Evolutionary conservation across 64 coral and sea anemone genomes (phyloP), one percentile per base, ranked within the genome.

Genomic region (Trachythela sp.): DNA sequence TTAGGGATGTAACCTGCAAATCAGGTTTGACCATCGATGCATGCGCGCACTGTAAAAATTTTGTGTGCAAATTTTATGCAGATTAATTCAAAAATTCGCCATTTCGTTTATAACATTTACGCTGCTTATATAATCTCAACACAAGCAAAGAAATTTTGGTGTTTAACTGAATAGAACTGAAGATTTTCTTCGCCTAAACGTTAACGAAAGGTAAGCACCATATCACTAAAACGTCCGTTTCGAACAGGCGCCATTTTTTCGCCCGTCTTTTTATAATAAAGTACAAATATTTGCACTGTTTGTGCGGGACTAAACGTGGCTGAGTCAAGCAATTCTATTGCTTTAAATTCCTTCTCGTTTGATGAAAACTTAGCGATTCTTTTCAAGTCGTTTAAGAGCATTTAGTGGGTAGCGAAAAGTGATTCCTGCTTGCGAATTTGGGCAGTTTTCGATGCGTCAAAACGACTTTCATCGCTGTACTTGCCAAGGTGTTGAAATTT

Each of bases 51-150:
- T 30, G 20, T 20, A 29, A 80, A 80, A 80, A 64, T 0, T 52
- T 36, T 80, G 31, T 80, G 75, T 80, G 75, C 33, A 80, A 80
- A 80, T 80, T 80, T 80, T 80, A 80, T 80, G 75, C 13, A 80
- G 37, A 80, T 80, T 80, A 80, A 80, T 80, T 35, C 75, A 80
- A 35, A 80, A 80, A 37, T 8, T 14, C 75, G 15, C 30, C 75
- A 36, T 39, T 80, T 80, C 59, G 59, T 14, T 29, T 37, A 80
- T 18, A 39, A 30, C 30, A 17, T 37, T 39, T 29, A 37, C 75
- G 75, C 75, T 29, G 75, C 30, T 80, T 80, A 30, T 35, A 36
- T 80, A 64, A 64, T 13, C 56, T 64, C 56, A 64, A 64, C 20
- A n/a, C 17, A 27, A 64, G 56, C 56, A 64, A 64, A 26, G 1